Percentiles rank a stretch among this genome's conserved stretches.
Conservation (phyloP, 2,888 invertebrate genomes). For the Diploptera punctata region DNA sequence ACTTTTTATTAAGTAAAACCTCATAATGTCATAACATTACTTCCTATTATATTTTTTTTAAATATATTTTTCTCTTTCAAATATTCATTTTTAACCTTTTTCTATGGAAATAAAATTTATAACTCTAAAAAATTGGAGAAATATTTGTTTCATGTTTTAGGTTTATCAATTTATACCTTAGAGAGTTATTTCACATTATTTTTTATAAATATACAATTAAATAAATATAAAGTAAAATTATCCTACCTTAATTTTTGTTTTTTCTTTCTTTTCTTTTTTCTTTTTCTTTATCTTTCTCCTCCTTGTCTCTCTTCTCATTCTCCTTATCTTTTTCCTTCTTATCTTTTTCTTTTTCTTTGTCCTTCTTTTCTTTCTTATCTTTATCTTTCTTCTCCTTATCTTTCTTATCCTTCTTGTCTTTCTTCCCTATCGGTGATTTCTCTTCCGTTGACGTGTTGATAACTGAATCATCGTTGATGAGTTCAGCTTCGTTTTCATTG, state of each 20-base stretch:
- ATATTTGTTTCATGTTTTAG: too few species aligned
- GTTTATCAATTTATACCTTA: too few species aligned
- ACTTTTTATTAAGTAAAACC: too few species aligned
- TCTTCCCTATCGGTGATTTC: constrained; percentile 34
- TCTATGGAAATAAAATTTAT: too few species aligned
- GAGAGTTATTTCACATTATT: too few species aligned
- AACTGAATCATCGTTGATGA: constrained; percentile 34
- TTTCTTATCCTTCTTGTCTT: constrained; percentile 42
- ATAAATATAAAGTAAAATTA: too few species aligned
- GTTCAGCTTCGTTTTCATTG: constrained; percentile 46
- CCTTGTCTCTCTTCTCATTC: constrained; percentile 49
- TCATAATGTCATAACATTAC: too few species aligned
- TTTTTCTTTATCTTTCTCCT: constrained; percentile 51
- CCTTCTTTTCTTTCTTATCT: constrained; percentile 51
- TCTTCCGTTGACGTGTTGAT: constrained; percentile 37
- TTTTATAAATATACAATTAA: too few species aligned
- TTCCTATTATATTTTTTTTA: too few species aligned
- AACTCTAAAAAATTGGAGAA: too few species aligned
- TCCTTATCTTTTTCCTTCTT: constrained; percentile 40
- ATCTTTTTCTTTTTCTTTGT: constrained; percentile 50
- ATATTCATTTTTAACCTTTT: too few species aligned
- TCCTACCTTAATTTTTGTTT: constrained; percentile 42
- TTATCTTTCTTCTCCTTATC: constrained; percentile 51
- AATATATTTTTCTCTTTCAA: too few species aligned
- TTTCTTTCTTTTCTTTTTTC: constrained; percentile 41